Evolutionary conservation across 2,113 vertebrate genomes (phyloP), one percentile per base, ranked within the genome.

Genomic region (Marmota monax): DNA sequence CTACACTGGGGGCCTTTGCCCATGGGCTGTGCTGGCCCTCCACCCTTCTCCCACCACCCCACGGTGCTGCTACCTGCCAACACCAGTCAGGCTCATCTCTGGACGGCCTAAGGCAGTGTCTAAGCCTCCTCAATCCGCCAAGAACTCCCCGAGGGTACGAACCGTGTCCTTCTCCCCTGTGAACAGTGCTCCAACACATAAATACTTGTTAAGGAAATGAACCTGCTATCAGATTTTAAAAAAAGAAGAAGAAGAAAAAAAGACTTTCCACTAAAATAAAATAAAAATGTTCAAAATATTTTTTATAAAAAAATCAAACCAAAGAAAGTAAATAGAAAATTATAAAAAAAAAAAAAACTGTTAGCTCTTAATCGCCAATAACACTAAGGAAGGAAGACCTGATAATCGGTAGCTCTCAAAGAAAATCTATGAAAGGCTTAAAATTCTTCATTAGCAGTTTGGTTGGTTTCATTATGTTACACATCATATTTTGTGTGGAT

Each of bases 41-140:
- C 10, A 63, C 7, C 32, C 7, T 0, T 7, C 72, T 7, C 72
- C 20, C 2, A 14, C 7, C 5, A 4, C 56, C 27, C 16, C 32
- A 16, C 1, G 12, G 7, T 53, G 22, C 48, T 29, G 7, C 48
- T 37, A 5, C 17, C 63, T 65, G n/a, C 23, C 32, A 20, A 12
- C 11, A 2, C 45, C 79, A 84, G 20, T 22, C 80, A 23, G 11
- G 4, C 20, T 29, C 27, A 84, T 76, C 13, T 56, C 67, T 84
- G 27, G 6, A 29, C 27, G 18, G 2, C 29, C n/a, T 12, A 42
- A 83, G 42, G 48, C 48, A 51, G 48, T 69, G 56, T 20, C 63
- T 77, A 18, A 48, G 0, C 42, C 58, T 69, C 42, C 13, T 77
- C 6, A 48, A 6, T 14, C 11, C 34, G 37, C 3, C 23, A 12